These are phyloP conservation scores for Litocranius walleri DNA, from an alignment of 2,113 vertebrate genomes.

Conservation along the genomic window DNA sequence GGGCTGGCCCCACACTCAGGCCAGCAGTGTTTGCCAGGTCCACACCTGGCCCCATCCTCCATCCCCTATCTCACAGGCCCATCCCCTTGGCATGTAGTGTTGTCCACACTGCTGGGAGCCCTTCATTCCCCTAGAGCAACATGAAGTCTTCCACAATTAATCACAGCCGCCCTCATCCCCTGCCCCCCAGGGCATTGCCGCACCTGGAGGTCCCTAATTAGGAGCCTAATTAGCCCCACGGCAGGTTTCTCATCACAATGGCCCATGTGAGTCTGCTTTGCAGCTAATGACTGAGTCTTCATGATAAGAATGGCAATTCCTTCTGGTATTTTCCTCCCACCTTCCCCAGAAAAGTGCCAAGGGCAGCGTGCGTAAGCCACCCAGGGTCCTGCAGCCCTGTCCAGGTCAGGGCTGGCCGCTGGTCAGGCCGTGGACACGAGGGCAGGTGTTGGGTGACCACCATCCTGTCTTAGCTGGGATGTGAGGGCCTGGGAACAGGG, in stretches of 20 bases:
- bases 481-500: neutral
- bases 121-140: rapidly evolving
- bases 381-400: neutral
- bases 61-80: neutral
- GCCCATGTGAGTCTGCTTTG: neutral
- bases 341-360: neutral
- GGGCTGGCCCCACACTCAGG: neutral
- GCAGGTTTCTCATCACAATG: rapidly evolving
- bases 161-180: neutral
- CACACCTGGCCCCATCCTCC: rapidly evolving
- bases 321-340: rapidly evolving
- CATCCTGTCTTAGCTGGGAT: neutral
- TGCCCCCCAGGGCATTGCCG: rapidly evolving
- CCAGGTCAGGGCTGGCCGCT: neutral
- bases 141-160: neutral
- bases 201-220: neutral
- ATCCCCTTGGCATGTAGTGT: no score
- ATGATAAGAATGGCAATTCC: neutral
- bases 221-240: neutral
- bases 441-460: neutral
- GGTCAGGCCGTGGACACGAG: rapidly evolving
- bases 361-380: rapidly evolving
- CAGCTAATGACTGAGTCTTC: neutral
- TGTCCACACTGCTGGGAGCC: neutral
- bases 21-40: rapidly evolving